Percentiles rank a stretch among this genome's conserved stretches.
Conservation (phyloP, 2,797 vertebrate species). For the Aeoliscus strigatus region DNA sequence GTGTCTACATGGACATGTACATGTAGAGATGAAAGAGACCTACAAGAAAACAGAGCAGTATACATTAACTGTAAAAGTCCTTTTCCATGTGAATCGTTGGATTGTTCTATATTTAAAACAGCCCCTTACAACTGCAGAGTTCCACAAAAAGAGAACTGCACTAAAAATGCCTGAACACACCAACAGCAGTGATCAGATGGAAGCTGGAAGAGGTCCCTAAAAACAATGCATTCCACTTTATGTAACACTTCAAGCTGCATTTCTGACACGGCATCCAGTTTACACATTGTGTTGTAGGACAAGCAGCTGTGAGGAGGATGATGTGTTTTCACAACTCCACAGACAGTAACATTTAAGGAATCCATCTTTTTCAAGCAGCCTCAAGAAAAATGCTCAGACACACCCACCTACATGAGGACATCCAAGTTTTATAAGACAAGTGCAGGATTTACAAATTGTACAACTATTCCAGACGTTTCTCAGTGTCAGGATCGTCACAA, state of each 20-base stretch:
- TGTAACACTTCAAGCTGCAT: constrained; percentile 20
- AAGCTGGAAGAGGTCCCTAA: constrained; percentile 9
- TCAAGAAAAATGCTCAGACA: constrained; percentile 5
- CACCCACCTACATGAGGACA: constrained; percentile 5
- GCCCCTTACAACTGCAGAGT: no score
- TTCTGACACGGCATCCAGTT: constrained; percentile 17
- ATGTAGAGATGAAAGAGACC: no score
- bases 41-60: no score
- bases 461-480: constrained; percentile 2
- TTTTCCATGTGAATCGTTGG: no score
- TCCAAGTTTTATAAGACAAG: background rate
- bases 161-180: no score
- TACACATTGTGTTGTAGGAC: constrained; percentile 14
- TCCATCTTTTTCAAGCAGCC: constrained; percentile 3
- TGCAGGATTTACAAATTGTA: constrained; percentile 10
- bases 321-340: constrained; percentile 11
- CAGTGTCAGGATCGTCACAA: constrained; percentile 16
- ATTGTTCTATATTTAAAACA: no score
- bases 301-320: constrained; percentile 16
- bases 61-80: no score
- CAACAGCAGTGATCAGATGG: no score
- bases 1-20: no score
- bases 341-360: constrained; percentile 8
- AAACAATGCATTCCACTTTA: constrained; percentile 25
- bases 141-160: no score